phyloP scores from a whole-genome alignment of 2,797 vertebrate species.

The Fundulus diaphanus region DNA sequence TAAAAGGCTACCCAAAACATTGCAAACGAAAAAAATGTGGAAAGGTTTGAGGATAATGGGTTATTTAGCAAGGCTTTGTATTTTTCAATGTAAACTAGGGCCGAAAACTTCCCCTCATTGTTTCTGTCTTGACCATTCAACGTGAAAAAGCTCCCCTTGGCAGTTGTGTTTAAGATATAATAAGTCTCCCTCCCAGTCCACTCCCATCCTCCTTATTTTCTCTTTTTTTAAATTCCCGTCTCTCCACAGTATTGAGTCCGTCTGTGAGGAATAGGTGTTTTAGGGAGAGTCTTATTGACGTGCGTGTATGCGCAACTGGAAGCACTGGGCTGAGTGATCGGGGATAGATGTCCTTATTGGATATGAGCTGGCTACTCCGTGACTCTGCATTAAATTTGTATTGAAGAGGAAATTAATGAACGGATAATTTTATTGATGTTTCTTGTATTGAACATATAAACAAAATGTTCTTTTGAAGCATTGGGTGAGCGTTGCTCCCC shows the following conservation, averaged over 20 bases:
- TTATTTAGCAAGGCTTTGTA: background rate
- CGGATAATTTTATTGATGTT: slow-evolving; percentile 77
- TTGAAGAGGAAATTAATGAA: slow-evolving; percentile 79
- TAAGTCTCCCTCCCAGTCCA: slow-evolving; percentile 34
- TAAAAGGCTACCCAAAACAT: background rate
- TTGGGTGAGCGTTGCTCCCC: slow-evolving; percentile 63
- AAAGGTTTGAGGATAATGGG: background rate
- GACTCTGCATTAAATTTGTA: slow-evolving; percentile 77
- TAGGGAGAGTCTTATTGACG: slow-evolving; percentile 74
- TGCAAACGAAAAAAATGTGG: background rate
- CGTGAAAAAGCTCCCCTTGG: slow-evolving; percentile 68
- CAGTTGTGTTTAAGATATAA: slow-evolving; percentile 63
- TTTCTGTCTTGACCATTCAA: slow-evolving; percentile 26
- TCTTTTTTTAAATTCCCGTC: slow-evolving; percentile 19
- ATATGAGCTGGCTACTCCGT: slow-evolving; percentile 77
- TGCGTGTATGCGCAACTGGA: slow-evolving; percentile 34
- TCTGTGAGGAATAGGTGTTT: slow-evolving; percentile 73
- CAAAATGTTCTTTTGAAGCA: slow-evolving; percentile 81
- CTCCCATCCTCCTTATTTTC: slow-evolving; percentile 51
- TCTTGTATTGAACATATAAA: slow-evolving; percentile 78
- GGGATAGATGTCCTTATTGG: slow-evolving; percentile 75
- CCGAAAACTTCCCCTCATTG: slow-evolving; percentile 6
- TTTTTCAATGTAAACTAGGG: background rate
- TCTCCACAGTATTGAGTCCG: slow-evolving; percentile 67
- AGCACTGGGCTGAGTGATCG: slow-evolving; percentile 59